phyloP scores from a whole-genome alignment of 2,888 invertebrate species.

The Apotomis betuletana region DNA sequence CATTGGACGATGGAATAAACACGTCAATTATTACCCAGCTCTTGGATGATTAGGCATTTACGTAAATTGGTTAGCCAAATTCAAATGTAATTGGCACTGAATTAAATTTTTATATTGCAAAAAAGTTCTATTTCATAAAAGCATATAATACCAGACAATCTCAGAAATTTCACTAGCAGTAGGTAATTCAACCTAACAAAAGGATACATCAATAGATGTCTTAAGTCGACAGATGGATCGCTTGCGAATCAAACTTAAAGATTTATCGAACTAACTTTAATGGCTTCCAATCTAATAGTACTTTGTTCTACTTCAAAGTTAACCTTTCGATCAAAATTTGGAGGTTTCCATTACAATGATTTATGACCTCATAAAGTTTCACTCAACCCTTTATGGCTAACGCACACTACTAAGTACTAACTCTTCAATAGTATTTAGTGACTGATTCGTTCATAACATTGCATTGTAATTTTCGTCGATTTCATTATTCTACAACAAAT shows the following conservation, averaged over 20 bases:
- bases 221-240: conserved; percentile 55
- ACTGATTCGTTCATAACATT: neutral
- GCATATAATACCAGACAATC: too few relatives aligned
- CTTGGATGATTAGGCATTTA: too few relatives aligned
- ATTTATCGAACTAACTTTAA: conserved; percentile 56
- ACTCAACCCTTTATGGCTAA: conserved; percentile 1
- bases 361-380: conserved; percentile 30
- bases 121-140: too few relatives aligned
- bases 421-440: neutral
- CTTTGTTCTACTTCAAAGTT: conserved; percentile 34
- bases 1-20: too few relatives aligned
- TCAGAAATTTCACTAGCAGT: too few relatives aligned
- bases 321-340: conserved; percentile 37
- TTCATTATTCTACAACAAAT: too few relatives aligned
- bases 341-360: conserved; percentile 33
- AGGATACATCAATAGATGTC: conserved; percentile 30
- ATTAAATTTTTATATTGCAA: too few relatives aligned
- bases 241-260: conserved; percentile 48
- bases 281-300: conserved; percentile 39
- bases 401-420: neutral
- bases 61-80: too few relatives aligned
- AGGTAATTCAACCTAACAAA: neutral
- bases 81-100: too few relatives aligned
- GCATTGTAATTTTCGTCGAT: too few relatives aligned
- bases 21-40: too few relatives aligned